Percentiles rank a stretch among this genome's conserved stretches.
Conservation (phyloP, 2,113 vertebrate species). For the Larimichthys crocea region DNA sequence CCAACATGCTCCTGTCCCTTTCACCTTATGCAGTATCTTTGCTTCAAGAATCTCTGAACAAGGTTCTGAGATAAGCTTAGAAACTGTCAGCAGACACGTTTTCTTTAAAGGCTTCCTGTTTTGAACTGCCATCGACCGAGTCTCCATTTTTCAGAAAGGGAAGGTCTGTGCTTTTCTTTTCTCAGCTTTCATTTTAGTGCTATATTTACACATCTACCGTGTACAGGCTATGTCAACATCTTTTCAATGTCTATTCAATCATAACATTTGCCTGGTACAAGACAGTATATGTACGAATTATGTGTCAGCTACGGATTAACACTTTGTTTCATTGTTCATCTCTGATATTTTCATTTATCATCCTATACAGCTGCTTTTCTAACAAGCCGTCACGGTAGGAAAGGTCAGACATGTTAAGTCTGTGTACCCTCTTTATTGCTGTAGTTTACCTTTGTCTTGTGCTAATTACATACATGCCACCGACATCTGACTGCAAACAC, state of each 20-base stretch:
- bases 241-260: background rate
- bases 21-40: background rate
- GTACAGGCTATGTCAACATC: slow-evolving; percentile 13
- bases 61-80: background rate
- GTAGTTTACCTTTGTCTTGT: slow-evolving; percentile 40
- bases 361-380: slow-evolving; percentile 39
- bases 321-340: slow-evolving; percentile 17
- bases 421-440: slow-evolving; percentile 29
- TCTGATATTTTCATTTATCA: slow-evolving; percentile 47
- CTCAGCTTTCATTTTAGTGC: background rate
- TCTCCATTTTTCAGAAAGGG: background rate
- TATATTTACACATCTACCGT: background rate
- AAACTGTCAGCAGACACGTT: background rate
- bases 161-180: background rate
- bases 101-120: background rate
- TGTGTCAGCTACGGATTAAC: background rate
- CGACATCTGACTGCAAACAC: slow-evolving; percentile 47
- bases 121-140: background rate
- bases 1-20: background rate
- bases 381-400: slow-evolving; percentile 46
- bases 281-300: background rate
- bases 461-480: slow-evolving; percentile 61
- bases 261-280: slow-evolving; percentile 3
- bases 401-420: slow-evolving; percentile 71
- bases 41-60: background rate